phyloP scores from a whole-genome alignment of 2,888 invertebrate genomes.

The Deilephila porcellus region DNA sequence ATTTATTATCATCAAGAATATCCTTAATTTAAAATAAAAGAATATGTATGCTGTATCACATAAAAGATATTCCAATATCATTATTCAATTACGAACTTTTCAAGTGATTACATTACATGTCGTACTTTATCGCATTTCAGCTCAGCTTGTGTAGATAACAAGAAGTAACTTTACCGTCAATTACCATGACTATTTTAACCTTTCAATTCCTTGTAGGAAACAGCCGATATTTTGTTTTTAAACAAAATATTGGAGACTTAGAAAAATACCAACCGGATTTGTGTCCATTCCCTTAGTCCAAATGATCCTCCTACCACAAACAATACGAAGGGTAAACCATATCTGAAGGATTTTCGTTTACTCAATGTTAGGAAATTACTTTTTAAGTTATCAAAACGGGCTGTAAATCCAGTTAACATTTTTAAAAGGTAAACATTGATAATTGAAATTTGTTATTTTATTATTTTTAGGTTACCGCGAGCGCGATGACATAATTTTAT shows the following conservation, averaged over 20 bases:
- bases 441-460: no score
- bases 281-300: conserved; percentile 89
- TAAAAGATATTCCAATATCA: background rate
- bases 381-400: conserved; percentile 43
- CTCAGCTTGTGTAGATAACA: background rate
- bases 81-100: background rate
- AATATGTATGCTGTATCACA: no score
- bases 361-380: conserved; percentile 59
- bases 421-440: conserved; percentile 8
- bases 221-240: background rate
- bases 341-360: conserved; percentile 70
- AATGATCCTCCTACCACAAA: conserved; percentile 91
- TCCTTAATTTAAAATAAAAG: no score
- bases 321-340: conserved; percentile 89
- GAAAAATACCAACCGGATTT: conserved; percentile 83
- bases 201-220: background rate
- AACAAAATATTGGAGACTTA: conserved; percentile 17
- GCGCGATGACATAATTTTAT: background rate
- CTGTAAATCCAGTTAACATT: conserved; percentile 43
- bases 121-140: background rate
- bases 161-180: background rate
- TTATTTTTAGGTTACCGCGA: conserved; percentile 12
- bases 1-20: no score
- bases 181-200: background rate
- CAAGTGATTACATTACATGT: background rate